Evolutionary conservation across 2,888 invertebrate genomes (phyloP).

Genomic region (Bibio marci): DNA sequence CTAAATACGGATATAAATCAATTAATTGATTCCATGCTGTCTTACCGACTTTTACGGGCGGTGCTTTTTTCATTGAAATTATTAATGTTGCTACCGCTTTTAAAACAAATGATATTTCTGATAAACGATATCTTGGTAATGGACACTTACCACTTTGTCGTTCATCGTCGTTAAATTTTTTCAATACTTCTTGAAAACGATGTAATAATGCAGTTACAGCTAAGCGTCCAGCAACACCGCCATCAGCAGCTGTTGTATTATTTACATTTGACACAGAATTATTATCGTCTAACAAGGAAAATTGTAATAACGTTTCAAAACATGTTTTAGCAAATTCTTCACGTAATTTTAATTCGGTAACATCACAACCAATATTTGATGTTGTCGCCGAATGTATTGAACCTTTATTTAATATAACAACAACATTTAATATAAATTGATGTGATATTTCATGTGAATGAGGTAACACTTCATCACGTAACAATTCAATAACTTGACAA

Average conservation of each 20-base stretch:
- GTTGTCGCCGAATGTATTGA: slow-evolving; percentile 63
- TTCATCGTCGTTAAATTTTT: slow-evolving; percentile 72
- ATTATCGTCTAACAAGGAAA: slow-evolving; percentile 64
- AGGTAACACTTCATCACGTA: slow-evolving; percentile 67
- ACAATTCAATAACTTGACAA: slow-evolving; percentile 62
- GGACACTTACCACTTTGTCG: slow-evolving; percentile 71
- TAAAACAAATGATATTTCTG: slow-evolving; percentile 90
- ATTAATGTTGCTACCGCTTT: slow-evolving; percentile 88
- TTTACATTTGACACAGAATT: slow-evolving; percentile 11
- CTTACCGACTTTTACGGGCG: slow-evolving; percentile 72
- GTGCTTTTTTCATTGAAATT: slow-evolving; percentile 82
- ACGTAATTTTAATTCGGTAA: slow-evolving; percentile 57
- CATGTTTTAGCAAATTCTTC: slow-evolving; percentile 95
- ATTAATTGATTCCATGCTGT: slow-evolving; percentile 89
- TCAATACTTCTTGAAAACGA: slow-evolving; percentile 82
- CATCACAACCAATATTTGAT: slow-evolving; percentile 47
- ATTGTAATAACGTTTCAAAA: slow-evolving; percentile 88
- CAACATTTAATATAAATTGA: slow-evolving; percentile 67
- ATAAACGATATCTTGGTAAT: slow-evolving; percentile 65
- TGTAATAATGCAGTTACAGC: slow-evolving; percentile 86
- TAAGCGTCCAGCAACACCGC: slow-evolving; percentile 49
- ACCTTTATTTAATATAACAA: slow-evolving; percentile 68
- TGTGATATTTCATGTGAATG: slow-evolving; percentile 60
- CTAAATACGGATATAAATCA: slow-evolving; percentile 74
- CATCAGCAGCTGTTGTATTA: slow-evolving; percentile 29